Evolutionary conservation across 2,797 vertebrate species (phyloP).

Genomic region (Sphenodon punctatus): DNA sequence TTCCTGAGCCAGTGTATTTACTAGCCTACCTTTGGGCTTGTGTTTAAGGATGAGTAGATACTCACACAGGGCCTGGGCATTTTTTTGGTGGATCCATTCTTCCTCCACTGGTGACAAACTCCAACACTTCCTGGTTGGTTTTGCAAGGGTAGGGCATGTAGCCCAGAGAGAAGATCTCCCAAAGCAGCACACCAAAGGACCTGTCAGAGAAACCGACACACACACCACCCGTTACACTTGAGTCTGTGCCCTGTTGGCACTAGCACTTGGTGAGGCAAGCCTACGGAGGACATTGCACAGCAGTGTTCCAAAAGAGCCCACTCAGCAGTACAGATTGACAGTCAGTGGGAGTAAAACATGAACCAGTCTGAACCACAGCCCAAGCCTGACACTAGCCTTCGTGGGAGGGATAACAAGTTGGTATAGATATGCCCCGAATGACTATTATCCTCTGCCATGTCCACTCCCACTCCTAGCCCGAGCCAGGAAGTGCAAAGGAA

Average conservation of each 20-base stretch:
- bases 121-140: slow-evolving; percentile 92
- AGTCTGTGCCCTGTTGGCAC: neutral
- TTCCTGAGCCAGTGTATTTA: neutral
- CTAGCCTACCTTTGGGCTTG: neutral
- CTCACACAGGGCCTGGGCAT: slow-evolving; percentile 93
- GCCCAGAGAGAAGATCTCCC: slow-evolving; percentile 94
- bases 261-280: neutral
- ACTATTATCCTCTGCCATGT: neutral
- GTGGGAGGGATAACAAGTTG: neutral
- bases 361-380: neutral
- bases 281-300: neutral
- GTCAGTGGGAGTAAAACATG: neutral
- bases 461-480: no score
- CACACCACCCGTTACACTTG: neutral
- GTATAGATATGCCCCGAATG: neutral
- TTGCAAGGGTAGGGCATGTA: slow-evolving; percentile 92
- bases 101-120: slow-evolving; percentile 90
- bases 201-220: slow-evolving; percentile 71
- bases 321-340: neutral
- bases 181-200: slow-evolving; percentile 96
- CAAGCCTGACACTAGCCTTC: neutral
- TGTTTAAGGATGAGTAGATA: slow-evolving; percentile 28
- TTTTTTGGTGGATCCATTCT: slow-evolving; percentile 91
- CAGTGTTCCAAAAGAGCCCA: neutral
- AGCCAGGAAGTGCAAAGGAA: slow-evolving; percentile 17